Base-by-base conservation (phyloP, 2,888 invertebrate genomes). In the Apotomis capreana region DNA sequence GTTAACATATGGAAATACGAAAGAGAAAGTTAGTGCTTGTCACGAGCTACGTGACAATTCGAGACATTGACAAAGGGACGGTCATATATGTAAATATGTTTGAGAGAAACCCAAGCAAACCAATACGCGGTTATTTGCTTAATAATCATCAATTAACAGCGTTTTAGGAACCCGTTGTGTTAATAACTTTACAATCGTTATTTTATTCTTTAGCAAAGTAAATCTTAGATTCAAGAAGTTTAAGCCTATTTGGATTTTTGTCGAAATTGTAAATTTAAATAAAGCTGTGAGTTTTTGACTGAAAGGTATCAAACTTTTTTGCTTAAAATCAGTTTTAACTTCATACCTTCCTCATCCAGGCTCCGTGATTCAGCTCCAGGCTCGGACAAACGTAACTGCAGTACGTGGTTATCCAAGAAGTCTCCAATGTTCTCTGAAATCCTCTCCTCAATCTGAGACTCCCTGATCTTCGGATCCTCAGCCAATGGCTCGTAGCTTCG, bases 291-390 rank as follows among this genome's bases (percentile, higher is more conserved):
- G 2, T 26, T 26, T 26, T 26, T 26, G 26, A 26, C 26, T 2
- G 2, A 26, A 26, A 26, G 26, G 26, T 26, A 26, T 2, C 26
- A 1, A 26, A 57, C 4, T 36, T 12, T 26, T 57, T 36, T 4
- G 12, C 36, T 10, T 26, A 26, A 26, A 57, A 36, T 57, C 26
- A 57, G 26, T 36, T 57, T 57, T 8, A 13, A 26, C 26, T 68
- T 64, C 64, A 82, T 80, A 92, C 93, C 91, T 92, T 93, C 93
- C 75, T 91, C 92, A 76, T 93, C 93, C n/a, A 92, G 83, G 60
- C 82, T 85, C 69, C 91, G 84, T 0, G 91, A 89, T 73, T 91
- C 90, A 51, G 78, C 81, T 9, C 89, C 89, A 70, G 84, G 79
- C 49, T 91, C 87, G 57, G 91, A 84, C 69, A 93, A 76, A 78